phyloP scores from a whole-genome alignment of 2,888 invertebrate species.

The Hypolimnas misippus region DNA sequence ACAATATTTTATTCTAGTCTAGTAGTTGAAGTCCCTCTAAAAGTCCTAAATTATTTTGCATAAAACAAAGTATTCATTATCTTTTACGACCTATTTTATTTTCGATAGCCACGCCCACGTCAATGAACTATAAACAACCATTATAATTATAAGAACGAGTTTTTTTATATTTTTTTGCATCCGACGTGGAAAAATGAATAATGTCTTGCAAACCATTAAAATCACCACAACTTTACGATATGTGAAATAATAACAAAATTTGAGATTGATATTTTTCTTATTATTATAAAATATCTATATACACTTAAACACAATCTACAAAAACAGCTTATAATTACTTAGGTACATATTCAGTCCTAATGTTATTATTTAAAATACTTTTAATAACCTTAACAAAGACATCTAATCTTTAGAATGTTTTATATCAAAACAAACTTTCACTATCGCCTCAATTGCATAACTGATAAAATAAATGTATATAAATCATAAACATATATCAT shows the following conservation, averaged over 20 bases:
- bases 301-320: background rate
- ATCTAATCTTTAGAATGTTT: background rate
- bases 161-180: too few relatives aligned
- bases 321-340: conserved; percentile 5
- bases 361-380: background rate
- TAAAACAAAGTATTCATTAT: too few relatives aligned
- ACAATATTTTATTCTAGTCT: background rate
- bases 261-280: conserved; percentile 5
- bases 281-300: conserved; percentile 2
- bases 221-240: background rate
- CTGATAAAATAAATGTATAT: background rate
- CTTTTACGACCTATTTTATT: too few relatives aligned
- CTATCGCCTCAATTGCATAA: background rate
- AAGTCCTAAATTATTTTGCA: too few relatives aligned
- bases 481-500: background rate
- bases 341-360: conserved; percentile 12
- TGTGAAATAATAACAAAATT: background rate
- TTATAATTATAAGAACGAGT: too few relatives aligned
- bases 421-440: background rate
- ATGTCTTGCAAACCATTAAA: too few relatives aligned
- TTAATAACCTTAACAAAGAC: background rate
- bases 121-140: too few relatives aligned
- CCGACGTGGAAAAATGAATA: too few relatives aligned
- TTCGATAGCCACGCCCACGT: too few relatives aligned
- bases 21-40: too few relatives aligned